A percentile compares a stretch with the other conserved stretches of the same genome.
Evolutionary conservation across 2,797 vertebrate species (phyloP).

Genomic region (Odontamblyopus rebecca): DNA sequence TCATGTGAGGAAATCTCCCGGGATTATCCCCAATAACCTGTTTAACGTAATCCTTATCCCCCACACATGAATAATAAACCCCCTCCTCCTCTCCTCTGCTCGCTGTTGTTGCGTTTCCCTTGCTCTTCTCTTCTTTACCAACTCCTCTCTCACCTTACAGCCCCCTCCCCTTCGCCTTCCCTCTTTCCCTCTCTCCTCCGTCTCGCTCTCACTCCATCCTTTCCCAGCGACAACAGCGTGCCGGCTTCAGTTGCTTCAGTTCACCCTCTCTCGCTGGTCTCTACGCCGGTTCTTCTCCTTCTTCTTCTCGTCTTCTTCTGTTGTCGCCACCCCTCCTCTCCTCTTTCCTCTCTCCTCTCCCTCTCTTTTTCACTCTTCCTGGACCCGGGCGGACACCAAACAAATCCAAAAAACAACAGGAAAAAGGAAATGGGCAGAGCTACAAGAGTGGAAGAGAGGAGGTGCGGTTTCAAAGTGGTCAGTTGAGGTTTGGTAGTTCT

Average conservation of each 20-base stretch:
- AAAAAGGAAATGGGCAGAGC: slow-evolving; percentile 75
- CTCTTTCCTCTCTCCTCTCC: slow-evolving; percentile 20
- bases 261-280: slow-evolving; percentile 44
- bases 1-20: slow-evolving; percentile 72
- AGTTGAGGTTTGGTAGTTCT: slow-evolving; percentile 45
- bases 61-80: slow-evolving; percentile 79
- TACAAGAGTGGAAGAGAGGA: slow-evolving; percentile 31
- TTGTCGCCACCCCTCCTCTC: slow-evolving; percentile 3
- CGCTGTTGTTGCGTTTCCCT: slow-evolving; percentile 32
- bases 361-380: slow-evolving; percentile 23
- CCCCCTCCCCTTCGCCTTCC: slow-evolving; percentile 54
- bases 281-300: slow-evolving; percentile 28
- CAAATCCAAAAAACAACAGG: slow-evolving; percentile 68
- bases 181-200: slow-evolving; percentile 40
- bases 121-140: slow-evolving; percentile 37
- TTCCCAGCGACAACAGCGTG: slow-evolving; percentile 36
- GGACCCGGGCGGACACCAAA: slow-evolving; percentile 31
- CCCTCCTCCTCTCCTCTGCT: slow-evolving; percentile 12
- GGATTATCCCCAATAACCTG: slow-evolving; percentile 82
- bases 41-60: slow-evolving; percentile 82
- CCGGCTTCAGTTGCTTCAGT: slow-evolving; percentile 33
- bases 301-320: slow-evolving; percentile 20
- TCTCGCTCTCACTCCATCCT: slow-evolving; percentile 59
- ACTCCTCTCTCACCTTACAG: slow-evolving; percentile 65
- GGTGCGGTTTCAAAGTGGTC: slow-evolving; percentile 25